Percentiles rank a stretch among this genome's conserved stretches.
These are phyloP conservation scores for Sternotherus odoratus DNA, from an alignment of 2,797 vertebrate genomes.

Conservation along the genomic window DNA sequence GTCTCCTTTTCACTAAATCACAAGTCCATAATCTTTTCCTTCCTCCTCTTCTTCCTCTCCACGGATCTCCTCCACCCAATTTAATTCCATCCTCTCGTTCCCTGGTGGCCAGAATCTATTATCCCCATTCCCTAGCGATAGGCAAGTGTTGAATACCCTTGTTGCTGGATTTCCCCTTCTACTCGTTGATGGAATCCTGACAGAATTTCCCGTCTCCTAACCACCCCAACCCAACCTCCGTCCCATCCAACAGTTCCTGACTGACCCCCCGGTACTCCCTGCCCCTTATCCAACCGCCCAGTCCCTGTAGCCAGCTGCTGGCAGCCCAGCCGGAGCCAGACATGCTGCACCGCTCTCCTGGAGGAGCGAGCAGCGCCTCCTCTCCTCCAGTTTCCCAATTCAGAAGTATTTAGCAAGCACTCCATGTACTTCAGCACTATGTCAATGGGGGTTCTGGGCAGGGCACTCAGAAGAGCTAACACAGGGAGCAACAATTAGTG, in stretches of 20 bases:
- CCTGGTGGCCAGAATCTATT: background rate
- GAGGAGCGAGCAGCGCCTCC: too few relatives aligned
- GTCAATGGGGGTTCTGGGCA: rapidly evolving
- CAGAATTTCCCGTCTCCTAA: background rate
- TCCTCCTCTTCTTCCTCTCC: background rate
- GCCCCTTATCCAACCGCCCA: too few relatives aligned
- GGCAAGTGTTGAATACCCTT: background rate
- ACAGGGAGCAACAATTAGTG: background rate
- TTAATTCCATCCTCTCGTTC: background rate
- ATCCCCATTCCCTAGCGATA: background rate
- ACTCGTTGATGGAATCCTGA: background rate
- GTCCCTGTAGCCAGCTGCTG: too few relatives aligned
- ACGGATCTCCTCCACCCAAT: background rate
- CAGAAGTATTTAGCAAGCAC: background rate
- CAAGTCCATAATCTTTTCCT: background rate
- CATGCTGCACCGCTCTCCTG: too few relatives aligned
- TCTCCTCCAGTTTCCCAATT: background rate
- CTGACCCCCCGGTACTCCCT: too few relatives aligned
- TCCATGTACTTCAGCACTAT: background rate
- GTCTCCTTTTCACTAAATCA: constrained; percentile 6
- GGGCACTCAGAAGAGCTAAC: background rate
- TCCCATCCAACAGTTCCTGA: too few relatives aligned
- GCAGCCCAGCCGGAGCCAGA: too few relatives aligned
- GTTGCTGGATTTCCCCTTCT: background rate
- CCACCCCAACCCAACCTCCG: too few relatives aligned